Evolutionary conservation across 2,797 vertebrate species (phyloP).

Genomic region (Thamnophis elegans): DNA sequence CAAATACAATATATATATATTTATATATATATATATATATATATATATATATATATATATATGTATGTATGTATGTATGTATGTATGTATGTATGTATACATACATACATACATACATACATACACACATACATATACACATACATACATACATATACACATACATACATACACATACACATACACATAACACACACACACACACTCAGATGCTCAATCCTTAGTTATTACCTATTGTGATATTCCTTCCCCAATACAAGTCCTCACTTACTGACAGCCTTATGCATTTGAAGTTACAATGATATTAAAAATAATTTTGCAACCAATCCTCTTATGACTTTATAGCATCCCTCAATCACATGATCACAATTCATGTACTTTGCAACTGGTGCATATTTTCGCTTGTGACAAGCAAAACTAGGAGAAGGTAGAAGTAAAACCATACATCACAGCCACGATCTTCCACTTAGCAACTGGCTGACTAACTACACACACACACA

Average conservation of each 20-base stretch:
- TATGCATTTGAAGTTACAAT: neutral
- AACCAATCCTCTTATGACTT: neutral
- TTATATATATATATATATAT: too few relatives aligned
- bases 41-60: too few relatives aligned
- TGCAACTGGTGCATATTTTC: neutral
- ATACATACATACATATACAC: too few relatives aligned
- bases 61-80: too few relatives aligned
- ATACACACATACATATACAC: too few relatives aligned
- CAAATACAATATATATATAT: too few relatives aligned
- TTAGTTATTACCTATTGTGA: neutral
- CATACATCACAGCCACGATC: neutral
- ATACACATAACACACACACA: too few relatives aligned
- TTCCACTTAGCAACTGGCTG: neutral
- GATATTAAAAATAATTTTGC: neutral
- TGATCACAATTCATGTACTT: neutral
- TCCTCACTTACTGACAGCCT: neutral
- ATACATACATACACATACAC: too few relatives aligned
- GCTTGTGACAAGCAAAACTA: neutral
- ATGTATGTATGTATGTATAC: too few relatives aligned
- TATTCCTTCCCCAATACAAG: neutral
- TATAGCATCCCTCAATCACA: neutral
- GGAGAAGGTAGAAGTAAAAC: neutral
- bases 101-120: too few relatives aligned
- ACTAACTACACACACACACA: too few relatives aligned
- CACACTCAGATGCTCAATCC: neutral